Conservation (phyloP, 1,140 invertebrate species). For the Conopomorpha cramerella region DNA sequence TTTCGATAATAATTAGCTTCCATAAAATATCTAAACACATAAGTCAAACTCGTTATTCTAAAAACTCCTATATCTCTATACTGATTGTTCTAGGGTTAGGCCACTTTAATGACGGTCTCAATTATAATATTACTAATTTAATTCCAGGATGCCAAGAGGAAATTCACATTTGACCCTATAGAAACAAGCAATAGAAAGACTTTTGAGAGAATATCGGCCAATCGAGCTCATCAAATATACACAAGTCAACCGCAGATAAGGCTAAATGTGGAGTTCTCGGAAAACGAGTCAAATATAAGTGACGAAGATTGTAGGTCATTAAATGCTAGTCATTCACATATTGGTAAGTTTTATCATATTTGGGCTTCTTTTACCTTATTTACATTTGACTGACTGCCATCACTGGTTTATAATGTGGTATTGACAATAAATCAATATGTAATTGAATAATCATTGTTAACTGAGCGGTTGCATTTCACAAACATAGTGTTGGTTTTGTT, state of each 20-base stretch:
- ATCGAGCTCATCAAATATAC: conserved; percentile 17
- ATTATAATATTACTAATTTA: too few species aligned
- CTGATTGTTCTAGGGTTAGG: too few species aligned
- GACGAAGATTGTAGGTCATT: conserved; percentile 42
- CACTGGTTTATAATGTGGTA: conserved; percentile 3
- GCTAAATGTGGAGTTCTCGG: conserved; percentile 29
- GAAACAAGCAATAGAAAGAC: conserved; percentile 18
- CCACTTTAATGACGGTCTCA: too few species aligned
- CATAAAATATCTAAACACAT: too few species aligned
- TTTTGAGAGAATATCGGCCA: conserved; percentile 15
- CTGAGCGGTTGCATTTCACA: background rate
- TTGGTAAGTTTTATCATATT: conserved; percentile 17
- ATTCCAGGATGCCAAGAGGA: conserved; percentile 23
- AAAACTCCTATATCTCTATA: too few species aligned
- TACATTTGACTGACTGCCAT: background rate
- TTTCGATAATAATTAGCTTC: too few species aligned
- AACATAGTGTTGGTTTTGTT: conserved; percentile 7
- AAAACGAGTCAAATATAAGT: conserved; percentile 38
- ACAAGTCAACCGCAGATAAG: conserved; percentile 33
- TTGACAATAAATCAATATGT: background rate
- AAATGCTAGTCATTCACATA: conserved; percentile 36
- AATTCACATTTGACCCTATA: conserved; percentile 35
- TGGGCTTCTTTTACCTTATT: conserved; percentile 6
- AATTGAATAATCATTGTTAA: background rate
- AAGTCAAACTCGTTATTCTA: too few species aligned